Evolutionary conservation across 1,140 invertebrate species (phyloP).

Genomic region (Diuraphis noxia): DNA sequence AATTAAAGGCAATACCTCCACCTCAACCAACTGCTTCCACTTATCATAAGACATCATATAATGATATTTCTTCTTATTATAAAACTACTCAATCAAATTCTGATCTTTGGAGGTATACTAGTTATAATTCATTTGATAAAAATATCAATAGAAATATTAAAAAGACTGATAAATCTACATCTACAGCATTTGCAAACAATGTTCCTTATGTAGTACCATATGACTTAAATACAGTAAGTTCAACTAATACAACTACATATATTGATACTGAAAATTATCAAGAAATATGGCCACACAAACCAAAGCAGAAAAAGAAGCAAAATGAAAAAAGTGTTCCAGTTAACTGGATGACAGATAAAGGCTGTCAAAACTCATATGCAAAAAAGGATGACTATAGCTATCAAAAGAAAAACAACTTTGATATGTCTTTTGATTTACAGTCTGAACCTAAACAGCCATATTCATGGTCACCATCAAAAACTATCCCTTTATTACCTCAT

Average conservation of each 20-base stretch:
- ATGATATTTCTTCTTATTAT: conserved; percentile 51
- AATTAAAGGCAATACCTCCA: conserved; percentile 33
- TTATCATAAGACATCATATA: conserved; percentile 31
- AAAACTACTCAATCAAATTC: conserved; percentile 42
- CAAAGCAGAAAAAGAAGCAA: conserved; percentile 50
- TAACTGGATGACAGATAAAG: conserved; percentile 52
- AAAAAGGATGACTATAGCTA: conserved; percentile 40
- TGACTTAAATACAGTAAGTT: conserved; percentile 52
- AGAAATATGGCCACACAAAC: conserved; percentile 45
- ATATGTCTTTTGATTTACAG: conserved; percentile 45
- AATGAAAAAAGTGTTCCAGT: conserved; percentile 45
- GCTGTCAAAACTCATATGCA: conserved; percentile 34
- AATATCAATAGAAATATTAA: conserved; percentile 53
- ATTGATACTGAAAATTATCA: conserved; percentile 47
- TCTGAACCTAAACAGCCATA: conserved; percentile 47
- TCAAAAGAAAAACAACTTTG: conserved; percentile 48
- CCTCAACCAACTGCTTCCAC: conserved; percentile 35
- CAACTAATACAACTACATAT: conserved; percentile 42
- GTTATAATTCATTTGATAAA: conserved; percentile 53
- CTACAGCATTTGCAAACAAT: conserved; percentile 57
- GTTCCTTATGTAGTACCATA: conserved; percentile 56
- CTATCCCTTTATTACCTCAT: conserved; percentile 56
- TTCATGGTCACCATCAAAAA: conserved; percentile 58
- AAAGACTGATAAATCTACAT: conserved; percentile 55
- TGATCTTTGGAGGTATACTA: conserved; percentile 43